Conservation (phyloP, 53 echinoderm and acorn worm species). For the Holothuria leucospilota region DNA sequence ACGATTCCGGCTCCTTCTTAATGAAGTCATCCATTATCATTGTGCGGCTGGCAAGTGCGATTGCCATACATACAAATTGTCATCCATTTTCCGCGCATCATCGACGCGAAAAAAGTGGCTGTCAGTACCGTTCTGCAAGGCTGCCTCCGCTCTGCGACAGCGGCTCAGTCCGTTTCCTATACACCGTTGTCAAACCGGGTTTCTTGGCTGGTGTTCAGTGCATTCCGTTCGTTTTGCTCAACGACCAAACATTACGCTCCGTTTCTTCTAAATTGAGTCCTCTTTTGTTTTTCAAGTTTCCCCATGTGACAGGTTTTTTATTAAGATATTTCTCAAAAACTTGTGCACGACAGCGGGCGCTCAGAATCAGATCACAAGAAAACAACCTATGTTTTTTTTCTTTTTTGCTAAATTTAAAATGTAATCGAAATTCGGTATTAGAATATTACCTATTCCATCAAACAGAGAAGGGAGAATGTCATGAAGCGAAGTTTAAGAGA, state of each 20-base stretch:
- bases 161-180: background rate
- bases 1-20: conserved; percentile 8
- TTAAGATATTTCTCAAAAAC: conserved; percentile 40
- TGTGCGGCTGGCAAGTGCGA: conserved; percentile 39
- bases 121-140: conserved; percentile 40
- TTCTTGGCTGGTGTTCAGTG: too few relatives aligned
- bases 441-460: too few relatives aligned
- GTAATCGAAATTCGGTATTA: too few relatives aligned
- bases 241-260: conserved; percentile 39
- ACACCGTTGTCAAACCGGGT: too few relatives aligned
- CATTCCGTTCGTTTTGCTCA: background rate
- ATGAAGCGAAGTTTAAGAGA: too few relatives aligned
- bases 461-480: too few relatives aligned
- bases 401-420: too few relatives aligned
- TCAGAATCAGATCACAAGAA: too few relatives aligned
- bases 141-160: conserved; percentile 30
- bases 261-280: conserved; percentile 33
- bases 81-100: conserved; percentile 43
- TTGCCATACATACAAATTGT: conserved; percentile 47
- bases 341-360: too few relatives aligned
- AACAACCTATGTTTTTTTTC: too few relatives aligned
- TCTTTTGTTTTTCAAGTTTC: background rate
- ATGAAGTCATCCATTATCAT: conserved; percentile 49
- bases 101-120: conserved; percentile 23
- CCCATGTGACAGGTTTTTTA: conserved; percentile 10